Evolutionary conservation across 2,888 invertebrate species (phyloP), one percentile per base, ranked within the genome.

Genomic region (Pyrocoelia pectoralis): DNA sequence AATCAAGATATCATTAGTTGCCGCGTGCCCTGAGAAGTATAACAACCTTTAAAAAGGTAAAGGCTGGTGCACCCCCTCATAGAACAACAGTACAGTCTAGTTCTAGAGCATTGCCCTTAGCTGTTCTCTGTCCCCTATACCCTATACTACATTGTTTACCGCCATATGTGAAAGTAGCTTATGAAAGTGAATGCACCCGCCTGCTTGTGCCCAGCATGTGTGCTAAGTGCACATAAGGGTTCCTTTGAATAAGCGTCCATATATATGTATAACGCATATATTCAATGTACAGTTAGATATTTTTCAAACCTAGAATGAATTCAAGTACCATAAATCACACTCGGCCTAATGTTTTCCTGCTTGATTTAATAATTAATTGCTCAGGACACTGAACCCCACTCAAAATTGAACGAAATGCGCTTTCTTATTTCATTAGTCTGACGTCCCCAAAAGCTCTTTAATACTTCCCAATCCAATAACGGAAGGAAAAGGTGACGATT

Each of bases 91-190:
- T 43, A 64, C 65, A 67, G 62, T 65, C 57, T 68, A 65, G 58
- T 59, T 62, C 53, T 65, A 51, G 67, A 61, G 61, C 59, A 61
- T 57, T 61, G 61, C 68, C 68, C 68, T 52, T 43, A 65, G 57
- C 55, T 53, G 15, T 66, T 55, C 49, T 52, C 51, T 62, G 64
- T 67, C 69, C 68, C 69, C 69, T 62, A 48, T 50, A 3, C 24
- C 24, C 24, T 24, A 24, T 6, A 24, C 24, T 46, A 51, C 29
- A 68, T 69, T 65, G 68, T 66, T 60, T 56, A 57, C 41, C 64
- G 65, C 69, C 69, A 69, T 69, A 69, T 69, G 69, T 67, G 69
- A 68, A 64, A 66, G 61, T 66, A 64, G 58, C 61, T 64, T 62
- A 66, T 61, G 61, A 66, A 68, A 66, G 66, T 66, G 68, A 68